Base-by-base conservation (phyloP, 2,797 vertebrate genomes). In the Choloepus didactylus region DNA sequence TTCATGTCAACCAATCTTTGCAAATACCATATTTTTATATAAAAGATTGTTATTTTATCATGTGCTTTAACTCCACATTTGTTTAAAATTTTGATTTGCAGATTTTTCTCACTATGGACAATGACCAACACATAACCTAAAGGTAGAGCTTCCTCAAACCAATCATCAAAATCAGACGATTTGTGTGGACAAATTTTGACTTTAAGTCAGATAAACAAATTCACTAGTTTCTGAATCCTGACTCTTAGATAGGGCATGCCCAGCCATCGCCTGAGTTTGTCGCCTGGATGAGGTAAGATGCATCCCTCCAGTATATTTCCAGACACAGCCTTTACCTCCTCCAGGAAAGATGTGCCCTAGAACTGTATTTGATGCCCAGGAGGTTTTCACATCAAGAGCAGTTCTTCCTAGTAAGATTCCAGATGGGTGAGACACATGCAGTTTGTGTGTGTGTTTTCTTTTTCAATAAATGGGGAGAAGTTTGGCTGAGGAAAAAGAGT, bases 171-270 rank as follows among this genome's bases (percentile, higher is more conserved):
- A 46, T 31, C 38, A 41, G n/a, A 82, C 9, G 31, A 46, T 59
- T 84, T 16, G 79, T 23, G 31, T 60, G 66, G 84, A 75, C 93
- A 59, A 91, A n/a, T 15, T 19, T 54, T 83, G 49, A 38, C 29
- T 85, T 77, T 1, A 75, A 54, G 14, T 51, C 51, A 54, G 12
- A 54, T 19, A 44, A 14, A 62, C 38, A 82, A 73, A 12, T 81
- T 72, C 46, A 29, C 16, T 19, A 54, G 23, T 11, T 38, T 94
- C 25, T 41, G 60, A 85, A 59, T 25, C 79, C 27, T 54, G 41
- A 60, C 38, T 88, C 72, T 70, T 49, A 56, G 8, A 10, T 6
- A 25, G 83, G 67, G 18, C 59, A 41, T 66, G 46, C 77, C 59
- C 4, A 69, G 49, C 21, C 11, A 80, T 84, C 18, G 4, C 29